phyloP scores from a whole-genome alignment of 2,888 invertebrate species.

The Ornithoptera alexandrae region DNA sequence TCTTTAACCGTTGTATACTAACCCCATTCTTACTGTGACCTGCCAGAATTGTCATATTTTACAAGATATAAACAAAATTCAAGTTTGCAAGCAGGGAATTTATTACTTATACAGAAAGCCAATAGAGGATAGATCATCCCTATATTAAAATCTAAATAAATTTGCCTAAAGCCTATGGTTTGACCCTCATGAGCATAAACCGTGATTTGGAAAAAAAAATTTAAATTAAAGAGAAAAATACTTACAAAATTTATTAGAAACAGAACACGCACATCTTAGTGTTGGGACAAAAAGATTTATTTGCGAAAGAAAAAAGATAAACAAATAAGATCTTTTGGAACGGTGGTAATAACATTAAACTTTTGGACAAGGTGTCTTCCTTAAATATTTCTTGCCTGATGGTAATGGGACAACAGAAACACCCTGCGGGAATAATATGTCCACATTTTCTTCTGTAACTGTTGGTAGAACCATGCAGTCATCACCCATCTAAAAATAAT shows the following conservation, averaged over 20 bases:
- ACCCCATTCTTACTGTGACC: too few relatives aligned
- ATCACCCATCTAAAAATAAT: constrained; percentile 83
- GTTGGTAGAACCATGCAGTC: constrained; percentile 95
- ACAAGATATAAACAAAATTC: too few relatives aligned
- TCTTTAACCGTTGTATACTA: too few relatives aligned
- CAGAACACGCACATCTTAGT: not conserved
- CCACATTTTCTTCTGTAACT: constrained; percentile 84
- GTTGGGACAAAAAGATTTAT: not conserved
- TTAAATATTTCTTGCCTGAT: constrained; percentile 91
- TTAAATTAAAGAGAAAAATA: not conserved
- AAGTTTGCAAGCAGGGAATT: too few relatives aligned
- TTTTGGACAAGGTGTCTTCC: constrained; percentile 83
- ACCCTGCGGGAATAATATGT: constrained; percentile 85
- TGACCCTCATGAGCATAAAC: too few relatives aligned
- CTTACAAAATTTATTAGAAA: too few relatives aligned
- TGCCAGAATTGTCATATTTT: too few relatives aligned
- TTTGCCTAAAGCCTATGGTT: too few relatives aligned
- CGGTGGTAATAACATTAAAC: constrained; percentile 33
- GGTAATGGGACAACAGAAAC: constrained; percentile 86
- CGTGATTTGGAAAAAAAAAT: not conserved
- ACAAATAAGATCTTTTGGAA: too few relatives aligned
- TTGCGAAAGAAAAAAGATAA: constrained; percentile 1
- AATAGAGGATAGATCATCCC: too few relatives aligned
- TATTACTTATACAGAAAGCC: too few relatives aligned
- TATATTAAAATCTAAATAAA: too few relatives aligned